phyloP scores from a whole-genome alignment of 2,113 vertebrate species.

The Mola mola region DNA sequence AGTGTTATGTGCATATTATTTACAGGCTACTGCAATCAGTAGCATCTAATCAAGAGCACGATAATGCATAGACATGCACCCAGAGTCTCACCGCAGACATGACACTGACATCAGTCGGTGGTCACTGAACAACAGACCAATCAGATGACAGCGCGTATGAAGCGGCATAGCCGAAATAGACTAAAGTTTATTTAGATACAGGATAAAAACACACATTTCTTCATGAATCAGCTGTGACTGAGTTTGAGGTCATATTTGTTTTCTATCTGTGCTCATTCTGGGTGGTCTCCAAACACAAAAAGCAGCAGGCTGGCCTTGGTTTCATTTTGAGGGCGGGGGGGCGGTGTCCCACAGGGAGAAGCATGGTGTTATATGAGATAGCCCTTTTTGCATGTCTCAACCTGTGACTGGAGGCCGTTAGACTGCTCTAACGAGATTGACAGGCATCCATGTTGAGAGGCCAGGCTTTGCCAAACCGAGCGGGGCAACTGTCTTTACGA shows the following conservation, averaged over 20 bases:
- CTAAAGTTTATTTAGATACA: neutral
- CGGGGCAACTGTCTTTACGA: constrained; percentile 5
- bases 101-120: neutral
- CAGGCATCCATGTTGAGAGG: constrained; percentile 14
- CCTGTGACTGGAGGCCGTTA: constrained; percentile 49
- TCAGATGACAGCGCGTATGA: neutral
- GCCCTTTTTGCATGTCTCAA: constrained; percentile 68
- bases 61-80: constrained; percentile 25
- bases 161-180: no score
- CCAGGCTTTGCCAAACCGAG: constrained; percentile 6
- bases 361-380: constrained; percentile 71
- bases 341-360: constrained; percentile 71
- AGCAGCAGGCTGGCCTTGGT: constrained; percentile 61
- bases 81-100: constrained; percentile 1
- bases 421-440: constrained; percentile 43
- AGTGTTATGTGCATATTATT: constrained; percentile 52
- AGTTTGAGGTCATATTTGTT: constrained; percentile 39
- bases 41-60: constrained; percentile 11
- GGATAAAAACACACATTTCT: neutral
- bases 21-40: constrained; percentile 36
- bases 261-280: constrained; percentile 57
- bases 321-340: constrained; percentile 52
- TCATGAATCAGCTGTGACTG: constrained; percentile 1
- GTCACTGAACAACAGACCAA: neutral
- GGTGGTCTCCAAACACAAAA: constrained; percentile 77